Evolutionary conservation across 2,888 invertebrate species (phyloP).

Genomic region (Papilio gigon): DNA sequence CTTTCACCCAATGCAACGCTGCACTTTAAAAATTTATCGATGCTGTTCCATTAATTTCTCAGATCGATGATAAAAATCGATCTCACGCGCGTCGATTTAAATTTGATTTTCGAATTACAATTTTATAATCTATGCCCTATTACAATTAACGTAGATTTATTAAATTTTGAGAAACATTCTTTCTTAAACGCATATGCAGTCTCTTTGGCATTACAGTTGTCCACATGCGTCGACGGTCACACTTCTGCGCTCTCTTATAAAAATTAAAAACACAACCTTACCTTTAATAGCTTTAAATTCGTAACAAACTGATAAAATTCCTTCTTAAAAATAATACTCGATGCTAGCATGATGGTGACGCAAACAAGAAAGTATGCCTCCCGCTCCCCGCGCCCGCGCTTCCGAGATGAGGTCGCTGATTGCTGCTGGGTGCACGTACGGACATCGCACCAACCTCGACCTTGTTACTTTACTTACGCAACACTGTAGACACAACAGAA

Average conservation of each 20-base stretch:
- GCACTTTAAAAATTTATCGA: constrained; percentile 54
- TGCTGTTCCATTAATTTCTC: constrained; percentile 53
- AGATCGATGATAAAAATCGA: constrained; percentile 48
- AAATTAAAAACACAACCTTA: no score
- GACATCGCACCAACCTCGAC: constrained; percentile 46
- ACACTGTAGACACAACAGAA: constrained; percentile 12
- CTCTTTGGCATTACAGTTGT: no score
- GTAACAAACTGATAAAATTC: no score
- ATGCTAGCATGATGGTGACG: constrained; percentile 29
- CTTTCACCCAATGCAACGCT: constrained; percentile 72
- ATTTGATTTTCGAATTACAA: constrained; percentile 21
- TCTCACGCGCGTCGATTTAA: constrained; percentile 40
- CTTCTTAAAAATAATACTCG: no score
- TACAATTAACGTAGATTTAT: no score
- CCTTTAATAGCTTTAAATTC: no score
- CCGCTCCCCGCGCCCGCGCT: neutral
- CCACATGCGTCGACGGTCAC: no score
- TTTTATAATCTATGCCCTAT: constrained; percentile 3
- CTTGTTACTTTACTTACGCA: constrained; percentile 43
- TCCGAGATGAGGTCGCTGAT: constrained; percentile 44
- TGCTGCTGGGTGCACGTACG: constrained; percentile 41
- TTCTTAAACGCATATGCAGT: no score
- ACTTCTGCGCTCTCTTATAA: no score
- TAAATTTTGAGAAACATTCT: no score
- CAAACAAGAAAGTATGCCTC: constrained; percentile 39